These are phyloP conservation scores for Lycocorax pyrrhopterus DNA, from an alignment of 2,113 vertebrate species.

Conservation along the genomic window DNA sequence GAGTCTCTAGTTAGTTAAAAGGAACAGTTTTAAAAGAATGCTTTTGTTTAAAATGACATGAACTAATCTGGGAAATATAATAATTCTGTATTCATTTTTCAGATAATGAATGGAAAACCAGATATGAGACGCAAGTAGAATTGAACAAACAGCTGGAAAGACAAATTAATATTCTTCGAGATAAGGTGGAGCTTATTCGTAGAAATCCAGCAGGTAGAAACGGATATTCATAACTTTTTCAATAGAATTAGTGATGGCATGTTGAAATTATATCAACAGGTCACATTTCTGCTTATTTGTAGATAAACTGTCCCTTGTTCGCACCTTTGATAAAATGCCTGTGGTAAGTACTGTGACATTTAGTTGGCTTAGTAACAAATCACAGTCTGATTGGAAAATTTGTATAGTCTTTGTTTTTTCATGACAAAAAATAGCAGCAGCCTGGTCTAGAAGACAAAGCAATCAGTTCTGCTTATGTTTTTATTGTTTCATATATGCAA, in stretches of 20 bases:
- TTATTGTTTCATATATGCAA: not conserved
- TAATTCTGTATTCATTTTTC: not conserved
- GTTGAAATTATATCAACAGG: not conserved
- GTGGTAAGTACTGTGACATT: constrained; percentile 72
- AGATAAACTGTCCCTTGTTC: constrained; percentile 83
- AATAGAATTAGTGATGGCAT: not conserved
- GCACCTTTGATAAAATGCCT: constrained; percentile 83
- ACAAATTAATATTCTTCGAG: constrained; percentile 76
- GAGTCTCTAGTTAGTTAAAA: not conserved
- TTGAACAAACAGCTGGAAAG: constrained; percentile 82
- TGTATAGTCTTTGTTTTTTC: not conserved
- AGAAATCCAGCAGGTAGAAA: constrained; percentile 80
- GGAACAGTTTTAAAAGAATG: not conserved
- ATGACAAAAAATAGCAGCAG: not conserved
- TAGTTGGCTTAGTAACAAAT: not conserved
- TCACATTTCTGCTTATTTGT: constrained; percentile 50
- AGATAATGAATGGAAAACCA: constrained; percentile 87
- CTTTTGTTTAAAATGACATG: not conserved
- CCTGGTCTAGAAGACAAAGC: not conserved
- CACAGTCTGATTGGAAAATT: not conserved
- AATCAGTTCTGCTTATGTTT: not conserved
- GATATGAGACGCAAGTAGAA: constrained; percentile 84
- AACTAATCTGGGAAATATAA: not conserved
- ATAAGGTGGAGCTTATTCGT: constrained; percentile 74
- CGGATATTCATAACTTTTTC: not conserved